A percentile compares a stretch with the other conserved stretches of the same genome.
Evolutionary conservation across 2,113 vertebrate genomes (phyloP).

Genomic region (Artemisiospiza belli): DNA sequence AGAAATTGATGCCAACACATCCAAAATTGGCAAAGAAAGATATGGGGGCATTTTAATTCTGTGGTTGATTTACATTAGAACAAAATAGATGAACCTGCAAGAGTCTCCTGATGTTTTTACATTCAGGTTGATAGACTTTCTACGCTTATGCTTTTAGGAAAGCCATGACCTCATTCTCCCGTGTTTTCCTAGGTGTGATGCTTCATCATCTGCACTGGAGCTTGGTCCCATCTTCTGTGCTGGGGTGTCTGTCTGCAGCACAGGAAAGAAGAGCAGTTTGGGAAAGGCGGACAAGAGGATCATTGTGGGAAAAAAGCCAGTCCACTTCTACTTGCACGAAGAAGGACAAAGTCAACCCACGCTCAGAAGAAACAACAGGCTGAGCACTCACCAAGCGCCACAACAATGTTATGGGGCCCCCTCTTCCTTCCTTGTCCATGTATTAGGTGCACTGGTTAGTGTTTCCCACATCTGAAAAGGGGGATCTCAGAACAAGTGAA

Average conservation of each 20-base stretch:
- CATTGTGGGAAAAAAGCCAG: neutral
- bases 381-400: rapidly evolving
- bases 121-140: neutral
- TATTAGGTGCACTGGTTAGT: rapidly evolving
- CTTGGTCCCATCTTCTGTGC: neutral
- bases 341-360: too few species aligned
- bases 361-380: neutral
- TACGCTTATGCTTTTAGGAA: neutral
- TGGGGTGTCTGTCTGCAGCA: neutral
- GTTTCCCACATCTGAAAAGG: neutral
- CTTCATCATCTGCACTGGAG: neutral
- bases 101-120: neutral
- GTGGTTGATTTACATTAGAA: neutral
- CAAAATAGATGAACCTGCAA: neutral
- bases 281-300: neutral
- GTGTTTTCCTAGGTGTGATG: neutral
- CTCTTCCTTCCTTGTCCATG: neutral
- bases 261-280: neutral
- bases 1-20: neutral
- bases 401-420: neutral
- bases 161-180: neutral
- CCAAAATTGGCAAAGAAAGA: neutral
- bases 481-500: neutral
- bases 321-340: neutral
- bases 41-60: neutral